A percentile compares a stretch with the other conserved stretches of the same genome.
Evolutionary conservation across 2,797 vertebrate species (phyloP).

Genomic region (Cottoperca gobio): DNA sequence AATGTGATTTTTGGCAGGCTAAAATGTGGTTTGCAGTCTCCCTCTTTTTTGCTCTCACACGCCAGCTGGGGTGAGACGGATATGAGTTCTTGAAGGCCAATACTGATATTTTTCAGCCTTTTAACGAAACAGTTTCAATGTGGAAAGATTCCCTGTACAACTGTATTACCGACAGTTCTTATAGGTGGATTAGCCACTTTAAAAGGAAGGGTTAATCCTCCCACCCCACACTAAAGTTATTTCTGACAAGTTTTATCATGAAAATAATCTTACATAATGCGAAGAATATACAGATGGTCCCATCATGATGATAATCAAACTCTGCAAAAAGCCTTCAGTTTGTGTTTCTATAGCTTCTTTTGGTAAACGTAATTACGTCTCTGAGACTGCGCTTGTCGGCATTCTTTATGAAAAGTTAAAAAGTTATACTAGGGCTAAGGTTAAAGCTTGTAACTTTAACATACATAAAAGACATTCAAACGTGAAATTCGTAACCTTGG

Average conservation of each 20-base stretch:
- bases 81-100: constrained; percentile 59
- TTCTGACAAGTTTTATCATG: constrained; percentile 3
- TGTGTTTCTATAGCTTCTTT: constrained; percentile 1
- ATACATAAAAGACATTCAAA: neutral
- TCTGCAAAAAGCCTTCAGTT: neutral
- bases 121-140: constrained; percentile 35
- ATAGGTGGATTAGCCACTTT: constrained; percentile 13
- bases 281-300: neutral
- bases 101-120: constrained; percentile 49
- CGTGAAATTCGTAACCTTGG: neutral
- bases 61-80: constrained; percentile 69
- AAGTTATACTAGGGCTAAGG: neutral
- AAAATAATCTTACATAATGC: neutral
- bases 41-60: constrained; percentile 67
- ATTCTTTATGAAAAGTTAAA: constrained; percentile 4
- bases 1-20: constrained; percentile 82
- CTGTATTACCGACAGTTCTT: constrained; percentile 15
- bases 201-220: neutral
- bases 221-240: neutral
- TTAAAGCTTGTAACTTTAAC: neutral
- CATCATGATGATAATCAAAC: constrained; percentile 2
- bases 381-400: neutral
- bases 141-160: constrained; percentile 23
- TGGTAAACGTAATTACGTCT: constrained; percentile 1
- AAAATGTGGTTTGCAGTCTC: constrained; percentile 70